A percentile compares a stretch with the other conserved stretches of the same genome.
phyloP scores from a whole-genome alignment of 2,888 invertebrate genomes.

The Plebejus argus region DNA sequence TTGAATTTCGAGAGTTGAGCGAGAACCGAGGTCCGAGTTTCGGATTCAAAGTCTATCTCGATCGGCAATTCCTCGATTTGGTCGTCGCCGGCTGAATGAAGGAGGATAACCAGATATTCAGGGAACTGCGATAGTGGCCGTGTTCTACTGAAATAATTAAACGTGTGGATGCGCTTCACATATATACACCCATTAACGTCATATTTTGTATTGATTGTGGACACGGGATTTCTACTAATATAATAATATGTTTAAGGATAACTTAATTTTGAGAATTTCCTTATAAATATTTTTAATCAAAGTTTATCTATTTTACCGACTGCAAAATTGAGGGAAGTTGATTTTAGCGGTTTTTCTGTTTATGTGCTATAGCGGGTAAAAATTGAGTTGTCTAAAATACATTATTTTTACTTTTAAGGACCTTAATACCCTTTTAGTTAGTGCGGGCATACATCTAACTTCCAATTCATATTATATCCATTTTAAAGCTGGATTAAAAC shows the following conservation, averaged over 20 bases:
- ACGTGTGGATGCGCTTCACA: not conserved
- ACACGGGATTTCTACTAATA: not conserved
- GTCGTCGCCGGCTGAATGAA: not conserved
- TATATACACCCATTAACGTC: not conserved
- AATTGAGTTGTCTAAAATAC: no score
- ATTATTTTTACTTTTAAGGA: no score
- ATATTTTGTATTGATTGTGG: not conserved
- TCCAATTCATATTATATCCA: not conserved
- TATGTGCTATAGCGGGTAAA: no score
- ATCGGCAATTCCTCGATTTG: not conserved
- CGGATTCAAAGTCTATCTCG: not conserved
- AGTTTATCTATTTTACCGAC: no score
- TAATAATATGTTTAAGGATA: not conserved
- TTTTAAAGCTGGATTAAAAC: not conserved
- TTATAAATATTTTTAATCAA: no score
- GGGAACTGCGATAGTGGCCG: not conserved
- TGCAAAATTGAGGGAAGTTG: no score
- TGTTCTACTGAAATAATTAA: not conserved
- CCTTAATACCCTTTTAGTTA: not conserved
- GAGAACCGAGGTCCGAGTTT: no score
- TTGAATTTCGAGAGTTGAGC: no score
- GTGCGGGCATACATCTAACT: not conserved
- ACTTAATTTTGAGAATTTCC: not conserved
- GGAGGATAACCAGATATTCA: not conserved
- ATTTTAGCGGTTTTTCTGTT: no score